Evolutionary conservation across 2,113 vertebrate species (phyloP), one percentile per base, ranked within the genome.

Genomic region (Nesospiza acunhae): DNA sequence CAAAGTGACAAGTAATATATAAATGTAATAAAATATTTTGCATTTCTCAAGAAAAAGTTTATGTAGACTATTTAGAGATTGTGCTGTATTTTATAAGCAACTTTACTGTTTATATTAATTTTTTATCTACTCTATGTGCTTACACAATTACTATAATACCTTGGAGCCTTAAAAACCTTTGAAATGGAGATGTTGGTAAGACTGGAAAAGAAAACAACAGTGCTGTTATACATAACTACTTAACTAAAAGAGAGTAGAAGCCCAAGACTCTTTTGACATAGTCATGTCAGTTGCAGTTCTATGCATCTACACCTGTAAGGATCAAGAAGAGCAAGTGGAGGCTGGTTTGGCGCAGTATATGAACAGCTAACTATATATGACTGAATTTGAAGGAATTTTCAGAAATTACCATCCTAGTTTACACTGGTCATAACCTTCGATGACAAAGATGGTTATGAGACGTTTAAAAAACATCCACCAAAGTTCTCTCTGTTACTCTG

Each of bases 371-470:
- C 2, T 27, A 6, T 10, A 5, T 7, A 16, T 11, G 9, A 13
- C 7, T 11, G 31, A 83, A 21, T 33, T 58, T 33, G 26, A 76
- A 30, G 11, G 15, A 27, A 37, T 70, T 96, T 90, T 87, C 39
- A 70, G 52, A 70, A 81, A 35, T 5, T 42, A 2, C 2, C 46
- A 7, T 2, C 1, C 6, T 55, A 9, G 0, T 83, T 77, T 81
- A 35, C 59, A 35, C 28, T 3, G 4, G 3, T 42, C 41, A 35
- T 60, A 20, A 30, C 24, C 35, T 47, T 22, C 0, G 0, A 42
- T 59, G 42, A 50, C 4, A 4, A 52, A 62, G 10, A 75, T 2
- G n/a, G n/a, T n/a, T n/a, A 9, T 33, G 30, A 41, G 21, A 7
- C 4, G 2, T 30, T 90, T 62, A 15, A 82, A 85, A 79, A 49